Percentiles rank a stretch among this genome's conserved stretches.
Evolutionary conservation across 2,888 invertebrate genomes (phyloP).

Genomic region (Marasmarcha lunaedactyla): DNA sequence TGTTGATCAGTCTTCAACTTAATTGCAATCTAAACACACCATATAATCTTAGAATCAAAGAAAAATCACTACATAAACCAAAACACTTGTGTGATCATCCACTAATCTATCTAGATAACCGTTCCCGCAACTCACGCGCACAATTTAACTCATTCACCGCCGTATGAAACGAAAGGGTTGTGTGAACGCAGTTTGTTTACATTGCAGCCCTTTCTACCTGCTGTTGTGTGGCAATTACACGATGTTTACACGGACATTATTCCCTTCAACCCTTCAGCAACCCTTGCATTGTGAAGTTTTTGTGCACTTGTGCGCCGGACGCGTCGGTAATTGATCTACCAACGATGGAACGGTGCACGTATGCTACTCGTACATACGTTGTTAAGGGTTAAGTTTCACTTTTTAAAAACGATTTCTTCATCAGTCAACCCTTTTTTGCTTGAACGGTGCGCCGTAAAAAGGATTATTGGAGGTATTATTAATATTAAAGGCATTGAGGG

Average conservation of each 20-base stretch:
- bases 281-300: constrained; percentile 56
- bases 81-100: too few species aligned
- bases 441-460: constrained; percentile 24
- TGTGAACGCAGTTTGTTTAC: background rate
- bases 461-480: constrained; percentile 26
- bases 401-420: constrained; percentile 30
- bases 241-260: constrained; percentile 65
- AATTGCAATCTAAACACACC: too few species aligned
- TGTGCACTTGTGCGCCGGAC: constrained; percentile 49
- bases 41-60: too few species aligned
- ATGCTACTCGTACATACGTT: constrained; percentile 17
- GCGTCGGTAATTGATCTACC: constrained; percentile 32
- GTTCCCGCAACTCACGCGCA: too few species aligned
- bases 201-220: constrained; percentile 28
- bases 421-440: constrained; percentile 29
- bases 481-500: constrained; percentile 26
- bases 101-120: too few species aligned
- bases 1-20: too few species aligned
- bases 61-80: too few species aligned
- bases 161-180: background rate
- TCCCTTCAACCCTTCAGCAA: constrained; percentile 51
- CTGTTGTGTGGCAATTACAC: constrained; percentile 54
- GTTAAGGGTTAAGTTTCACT: constrained; percentile 38
- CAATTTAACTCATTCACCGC: too few species aligned
- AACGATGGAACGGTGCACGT: constrained; percentile 10